These are phyloP conservation scores for Porites divaricata DNA, from an alignment of 92 coral and sea anemone genomes.

Conservation along the genomic window DNA sequence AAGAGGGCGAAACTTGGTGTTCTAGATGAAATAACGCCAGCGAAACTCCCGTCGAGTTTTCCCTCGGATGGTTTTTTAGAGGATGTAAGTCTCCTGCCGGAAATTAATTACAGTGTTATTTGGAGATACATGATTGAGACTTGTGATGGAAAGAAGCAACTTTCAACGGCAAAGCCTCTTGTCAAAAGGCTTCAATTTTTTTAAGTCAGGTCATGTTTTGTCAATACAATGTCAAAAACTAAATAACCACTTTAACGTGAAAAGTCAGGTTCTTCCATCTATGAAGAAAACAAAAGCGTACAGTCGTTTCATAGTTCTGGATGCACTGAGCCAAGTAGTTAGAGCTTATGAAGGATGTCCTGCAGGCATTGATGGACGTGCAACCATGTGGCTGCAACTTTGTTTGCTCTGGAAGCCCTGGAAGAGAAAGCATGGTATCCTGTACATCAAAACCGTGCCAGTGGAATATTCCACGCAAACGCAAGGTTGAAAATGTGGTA, in stretches of 20 bases:
- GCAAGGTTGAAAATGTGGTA: conserved; percentile 61
- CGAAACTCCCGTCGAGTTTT: conserved; percentile 22
- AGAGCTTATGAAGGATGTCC: conserved; percentile 70
- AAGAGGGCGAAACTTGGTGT: conserved; percentile 33
- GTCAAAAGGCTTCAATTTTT: conserved; percentile 58
- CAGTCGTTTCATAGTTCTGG: conserved; percentile 53
- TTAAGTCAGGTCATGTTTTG: conserved; percentile 51
- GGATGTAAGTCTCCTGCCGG: conserved; percentile 34
- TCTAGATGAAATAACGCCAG: conserved; percentile 18
- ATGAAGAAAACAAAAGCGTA: conserved; percentile 45
- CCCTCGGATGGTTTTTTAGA: conserved; percentile 40
- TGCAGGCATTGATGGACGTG: conserved; percentile 71
- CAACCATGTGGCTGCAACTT: conserved; percentile 64
- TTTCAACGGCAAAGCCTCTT: conserved; percentile 57
- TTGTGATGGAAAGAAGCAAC: conserved; percentile 43
- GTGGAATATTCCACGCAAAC: conserved; percentile 71
- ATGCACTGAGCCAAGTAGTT: conserved; percentile 37
- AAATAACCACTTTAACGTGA: conserved; percentile 52
- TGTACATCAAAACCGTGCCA: conserved; percentile 67
- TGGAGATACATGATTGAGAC: conserved; percentile 53
- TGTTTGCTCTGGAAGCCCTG: conserved; percentile 67
- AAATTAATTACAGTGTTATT: conserved; percentile 17
- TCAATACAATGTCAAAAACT: conserved; percentile 28
- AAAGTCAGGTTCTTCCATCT: conserved; percentile 61
- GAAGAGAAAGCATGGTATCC: conserved; percentile 45